phyloP scores from a whole-genome alignment of 2,888 invertebrate species.

The Prosapia bicincta region DNA sequence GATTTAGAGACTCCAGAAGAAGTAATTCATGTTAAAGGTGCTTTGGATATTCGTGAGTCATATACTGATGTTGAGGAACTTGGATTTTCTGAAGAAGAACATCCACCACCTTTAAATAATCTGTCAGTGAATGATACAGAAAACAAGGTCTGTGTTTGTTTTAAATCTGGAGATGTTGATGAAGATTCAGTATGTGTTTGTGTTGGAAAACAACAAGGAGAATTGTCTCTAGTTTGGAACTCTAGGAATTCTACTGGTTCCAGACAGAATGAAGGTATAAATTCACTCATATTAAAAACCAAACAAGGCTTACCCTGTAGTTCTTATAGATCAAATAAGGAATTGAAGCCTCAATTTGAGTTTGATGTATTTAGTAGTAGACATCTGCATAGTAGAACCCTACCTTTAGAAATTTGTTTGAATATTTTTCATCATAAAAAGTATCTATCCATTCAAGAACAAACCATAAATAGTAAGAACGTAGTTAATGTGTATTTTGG shows the following conservation, averaged over 20 bases:
- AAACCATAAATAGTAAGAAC: background rate
- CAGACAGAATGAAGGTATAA: slow-evolving; percentile 22
- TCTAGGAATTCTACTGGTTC: slow-evolving; percentile 15
- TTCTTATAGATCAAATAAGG: background rate
- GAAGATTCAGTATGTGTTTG: slow-evolving; percentile 34
- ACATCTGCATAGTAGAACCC: background rate
- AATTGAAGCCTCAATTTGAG: background rate
- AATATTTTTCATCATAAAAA: background rate
- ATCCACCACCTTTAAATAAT: slow-evolving; percentile 21
- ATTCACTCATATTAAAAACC: slow-evolving; percentile 12
- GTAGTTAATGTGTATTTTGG: background rate
- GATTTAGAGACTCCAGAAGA: slow-evolving; percentile 48
- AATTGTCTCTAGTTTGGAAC: slow-evolving; percentile 35
- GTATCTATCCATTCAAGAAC: background rate
- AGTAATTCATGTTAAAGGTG: slow-evolving; percentile 52
- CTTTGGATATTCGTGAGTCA: slow-evolving; percentile 46
- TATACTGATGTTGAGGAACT: slow-evolving; percentile 56
- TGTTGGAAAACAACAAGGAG: slow-evolving; percentile 34
- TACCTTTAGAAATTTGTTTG: background rate
- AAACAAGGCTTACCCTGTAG: slow-evolving; percentile 3
- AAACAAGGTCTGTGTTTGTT: slow-evolving; percentile 38
- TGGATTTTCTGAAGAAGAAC: slow-evolving; percentile 42
- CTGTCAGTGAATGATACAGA: slow-evolving; percentile 35
- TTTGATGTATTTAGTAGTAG: background rate
- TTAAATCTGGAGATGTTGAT: slow-evolving; percentile 14